Evolutionary conservation across 2,113 vertebrate genomes (phyloP), one percentile per base, ranked within the genome.

Genomic region (Salvelinus sp.): DNA sequence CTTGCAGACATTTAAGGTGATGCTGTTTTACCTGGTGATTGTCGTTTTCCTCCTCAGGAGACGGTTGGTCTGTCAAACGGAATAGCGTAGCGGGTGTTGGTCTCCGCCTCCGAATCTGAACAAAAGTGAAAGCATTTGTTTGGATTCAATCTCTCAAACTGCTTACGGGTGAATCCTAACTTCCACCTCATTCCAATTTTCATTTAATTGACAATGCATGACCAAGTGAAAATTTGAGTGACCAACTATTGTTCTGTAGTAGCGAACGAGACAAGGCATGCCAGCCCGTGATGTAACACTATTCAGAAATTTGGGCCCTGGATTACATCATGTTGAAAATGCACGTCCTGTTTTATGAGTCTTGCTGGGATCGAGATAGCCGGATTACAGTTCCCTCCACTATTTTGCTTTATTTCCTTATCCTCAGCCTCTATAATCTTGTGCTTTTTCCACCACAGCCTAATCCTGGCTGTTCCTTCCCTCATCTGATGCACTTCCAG

Each of bases 51-150:
- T 94, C 93, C 82, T 96, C 96, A 80, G 96, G 96, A 0, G 96
- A 96, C 0, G 95, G 92, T 0, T 93, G 94, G 82, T 98, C 96
- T 0, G 95, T 95, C 83, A 95, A 75, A 80, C 94, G 92, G 93
- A 98, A 98, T 58, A 98, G 91, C 18, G 95, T 95, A 73, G 96
- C 96, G 0, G 96, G 96, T 20, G 96, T 98, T 1, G 96, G 96
- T 78, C 96, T 95, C 71, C 96, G 85, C 25, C 95, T 94, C 22
- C 96, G 93, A 85, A 98, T 97, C 96, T 98, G 74, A 27, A 25
- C 23, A 12, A 76, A 44, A 75, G 23, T 78, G 6, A 75, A 9
- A 77, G 30, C 38, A 44, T 44, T 44, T 44, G 38, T 44, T 44
- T 33, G 27, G 54, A 62, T 38, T 60, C 33, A 60, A 13, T 18